These are phyloP conservation scores for Amphiprion percula DNA, from an alignment of 2,113 vertebrate genomes.

Conservation along the genomic window DNA sequence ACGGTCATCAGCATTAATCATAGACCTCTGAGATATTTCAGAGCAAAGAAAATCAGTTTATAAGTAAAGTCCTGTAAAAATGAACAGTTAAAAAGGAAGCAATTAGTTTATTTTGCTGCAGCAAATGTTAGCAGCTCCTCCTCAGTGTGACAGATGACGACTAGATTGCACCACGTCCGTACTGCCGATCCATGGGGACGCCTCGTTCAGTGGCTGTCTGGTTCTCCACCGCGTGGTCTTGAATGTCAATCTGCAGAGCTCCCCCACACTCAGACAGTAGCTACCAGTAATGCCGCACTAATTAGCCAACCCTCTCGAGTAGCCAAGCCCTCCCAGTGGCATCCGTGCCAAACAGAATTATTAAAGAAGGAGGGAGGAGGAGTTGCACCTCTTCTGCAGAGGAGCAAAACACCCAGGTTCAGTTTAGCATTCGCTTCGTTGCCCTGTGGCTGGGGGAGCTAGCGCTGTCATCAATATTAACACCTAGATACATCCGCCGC, in stretches of 20 bases:
- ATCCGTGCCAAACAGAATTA: constrained; percentile 80
- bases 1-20: constrained; percentile 30
- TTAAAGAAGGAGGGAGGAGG: constrained; percentile 68
- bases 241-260: constrained; percentile 73
- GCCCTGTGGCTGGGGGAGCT: constrained; percentile 52
- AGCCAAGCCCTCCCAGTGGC: constrained; percentile 68
- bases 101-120: constrained; percentile 22
- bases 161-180: constrained; percentile 25
- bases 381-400: constrained; percentile 64
- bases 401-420: constrained; percentile 62
- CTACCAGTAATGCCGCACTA: constrained; percentile 74
- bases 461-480: constrained; percentile 73
- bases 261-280: constrained; percentile 65
- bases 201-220: constrained; percentile 64
- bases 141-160: constrained; percentile 39
- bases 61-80: background rate
- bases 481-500: constrained; percentile 59
- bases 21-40: constrained; percentile 1
- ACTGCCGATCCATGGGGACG: constrained; percentile 48
- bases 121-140: constrained; percentile 28
- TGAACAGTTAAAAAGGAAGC: background rate
- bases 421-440: constrained; percentile 62
- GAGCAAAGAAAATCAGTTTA: constrained; percentile 1
- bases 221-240: constrained; percentile 59
- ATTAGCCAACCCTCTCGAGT: constrained; percentile 76